Conservation (phyloP, 2,888 invertebrate species). For the Hololepta plana region DNA sequence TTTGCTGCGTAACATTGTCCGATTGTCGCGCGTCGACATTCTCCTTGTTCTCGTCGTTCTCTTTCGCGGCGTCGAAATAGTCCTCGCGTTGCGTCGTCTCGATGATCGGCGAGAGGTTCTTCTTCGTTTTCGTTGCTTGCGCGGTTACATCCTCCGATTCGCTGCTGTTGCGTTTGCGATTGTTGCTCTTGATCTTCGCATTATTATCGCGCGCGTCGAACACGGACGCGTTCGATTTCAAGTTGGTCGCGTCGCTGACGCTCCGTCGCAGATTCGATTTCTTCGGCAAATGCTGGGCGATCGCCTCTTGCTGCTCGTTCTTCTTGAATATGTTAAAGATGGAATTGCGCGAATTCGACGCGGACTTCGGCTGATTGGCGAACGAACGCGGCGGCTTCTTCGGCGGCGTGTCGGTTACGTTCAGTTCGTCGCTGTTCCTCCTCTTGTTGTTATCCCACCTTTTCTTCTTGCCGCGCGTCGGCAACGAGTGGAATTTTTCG, state of each 20-base stretch:
- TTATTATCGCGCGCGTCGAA: conserved; percentile 22
- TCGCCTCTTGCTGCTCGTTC: conserved; percentile 36
- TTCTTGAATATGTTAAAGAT: conserved; percentile 49
- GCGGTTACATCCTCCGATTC: conserved; percentile 33
- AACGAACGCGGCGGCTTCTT: conserved; percentile 24
- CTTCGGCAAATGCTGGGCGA: conserved; percentile 30
- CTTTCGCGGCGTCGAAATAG: conserved; percentile 30
- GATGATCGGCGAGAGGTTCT: conserved; percentile 62
- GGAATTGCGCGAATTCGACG: conserved; percentile 36
- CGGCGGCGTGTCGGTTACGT: conserved; percentile 18
- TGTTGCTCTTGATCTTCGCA: conserved; percentile 23
- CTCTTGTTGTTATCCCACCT: conserved; percentile 34
- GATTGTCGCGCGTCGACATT: conserved; percentile 9
- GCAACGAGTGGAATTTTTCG: conserved; percentile 52
- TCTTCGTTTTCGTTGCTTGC: conserved; percentile 22
- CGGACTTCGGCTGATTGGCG: conserved; percentile 31
- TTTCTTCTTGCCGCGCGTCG: conserved; percentile 38
- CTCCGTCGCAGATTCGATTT: conserved; percentile 30
- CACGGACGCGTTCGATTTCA: conserved; percentile 29
- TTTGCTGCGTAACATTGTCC: conserved; percentile 22
- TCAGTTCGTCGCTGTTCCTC: conserved; percentile 37
- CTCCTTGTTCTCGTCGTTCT: conserved; percentile 10
- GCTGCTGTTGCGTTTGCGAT: conserved; percentile 38
- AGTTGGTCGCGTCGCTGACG: conserved; percentile 36
- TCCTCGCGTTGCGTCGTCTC: conserved; percentile 57